A percentile compares a stretch with the other conserved stretches of the same genome.
phyloP scores from a whole-genome alignment of 2,888 invertebrate genomes.

The Andrena bicolor region DNA sequence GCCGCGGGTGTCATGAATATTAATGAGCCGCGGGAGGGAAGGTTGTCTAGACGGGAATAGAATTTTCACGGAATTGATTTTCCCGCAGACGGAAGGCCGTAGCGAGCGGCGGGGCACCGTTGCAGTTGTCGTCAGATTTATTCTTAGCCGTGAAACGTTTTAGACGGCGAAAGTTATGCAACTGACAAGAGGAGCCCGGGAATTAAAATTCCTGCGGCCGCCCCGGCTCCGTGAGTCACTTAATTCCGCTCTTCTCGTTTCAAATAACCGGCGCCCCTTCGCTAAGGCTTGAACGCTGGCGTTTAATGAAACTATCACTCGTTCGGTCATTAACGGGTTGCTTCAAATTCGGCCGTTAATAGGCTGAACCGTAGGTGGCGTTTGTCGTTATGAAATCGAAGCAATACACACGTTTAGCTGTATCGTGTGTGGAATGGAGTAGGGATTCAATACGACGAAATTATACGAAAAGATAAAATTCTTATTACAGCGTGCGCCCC shows the following conservation, averaged over 20 bases:
- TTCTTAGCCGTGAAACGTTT: constrained; percentile 36
- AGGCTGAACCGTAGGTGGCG: too few species aligned
- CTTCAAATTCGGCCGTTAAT: too few species aligned
- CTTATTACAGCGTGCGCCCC: too few species aligned
- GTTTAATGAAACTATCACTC: too few species aligned
- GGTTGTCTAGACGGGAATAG: constrained; percentile 53
- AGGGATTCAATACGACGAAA: too few species aligned
- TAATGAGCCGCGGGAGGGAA: constrained; percentile 50
- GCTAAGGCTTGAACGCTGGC: neutral
- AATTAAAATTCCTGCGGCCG: constrained; percentile 32
- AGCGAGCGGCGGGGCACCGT: neutral
- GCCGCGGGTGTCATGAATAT: constrained; percentile 66
- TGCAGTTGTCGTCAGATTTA: constrained; percentile 22
- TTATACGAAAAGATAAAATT: too few species aligned
- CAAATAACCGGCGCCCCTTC: neutral
- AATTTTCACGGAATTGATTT: constrained; percentile 50
- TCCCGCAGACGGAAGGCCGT: constrained; percentile 4
- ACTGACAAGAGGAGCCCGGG: constrained; percentile 13
- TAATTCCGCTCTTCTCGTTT: constrained; percentile 1
- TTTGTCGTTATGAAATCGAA: too few species aligned
- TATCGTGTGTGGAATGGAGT: too few species aligned
- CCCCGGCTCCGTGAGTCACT: constrained; percentile 21
- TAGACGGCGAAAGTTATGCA: constrained; percentile 20
- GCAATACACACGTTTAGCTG: too few species aligned
- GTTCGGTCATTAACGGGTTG: too few species aligned